Percentiles rank a stretch among this genome's conserved stretches.
Conservation (phyloP, 2,888 invertebrate species). For the Eupithecia pulchellata region DNA sequence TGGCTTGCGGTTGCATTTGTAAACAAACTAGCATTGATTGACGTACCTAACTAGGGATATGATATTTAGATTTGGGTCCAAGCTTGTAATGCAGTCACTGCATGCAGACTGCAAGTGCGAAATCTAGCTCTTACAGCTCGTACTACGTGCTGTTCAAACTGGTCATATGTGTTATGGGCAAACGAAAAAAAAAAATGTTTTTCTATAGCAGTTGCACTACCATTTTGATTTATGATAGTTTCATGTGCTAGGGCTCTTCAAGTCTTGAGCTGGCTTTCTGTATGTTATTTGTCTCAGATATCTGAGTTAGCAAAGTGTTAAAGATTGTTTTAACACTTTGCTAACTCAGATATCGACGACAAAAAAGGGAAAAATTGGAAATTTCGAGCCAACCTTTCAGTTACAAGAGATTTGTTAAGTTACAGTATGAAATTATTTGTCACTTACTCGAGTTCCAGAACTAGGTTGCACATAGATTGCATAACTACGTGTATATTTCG, state of each 20-base stretch:
- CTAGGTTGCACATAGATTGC: background rate
- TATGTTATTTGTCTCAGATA: no score
- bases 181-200: background rate
- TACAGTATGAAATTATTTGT: background rate
- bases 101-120: background rate
- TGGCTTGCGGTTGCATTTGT: conserved; percentile 36
- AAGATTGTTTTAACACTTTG: no score
- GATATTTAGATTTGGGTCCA: background rate
- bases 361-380: no score
- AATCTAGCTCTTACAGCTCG: background rate
- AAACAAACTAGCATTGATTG: conserved; percentile 35
- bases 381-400: background rate
- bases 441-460: background rate
- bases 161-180: background rate
- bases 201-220: background rate
- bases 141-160: background rate
- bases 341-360: background rate
- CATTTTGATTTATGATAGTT: background rate
- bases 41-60: background rate
- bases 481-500: background rate
- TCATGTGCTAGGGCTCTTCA: background rate
- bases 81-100: background rate
- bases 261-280: background rate
- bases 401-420: background rate
- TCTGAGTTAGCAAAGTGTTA: background rate